Percentiles rank a stretch among this genome's conserved stretches.
phyloP scores from a whole-genome alignment of 2,797 vertebrate species.

The Cheirogaleus major region DNA sequence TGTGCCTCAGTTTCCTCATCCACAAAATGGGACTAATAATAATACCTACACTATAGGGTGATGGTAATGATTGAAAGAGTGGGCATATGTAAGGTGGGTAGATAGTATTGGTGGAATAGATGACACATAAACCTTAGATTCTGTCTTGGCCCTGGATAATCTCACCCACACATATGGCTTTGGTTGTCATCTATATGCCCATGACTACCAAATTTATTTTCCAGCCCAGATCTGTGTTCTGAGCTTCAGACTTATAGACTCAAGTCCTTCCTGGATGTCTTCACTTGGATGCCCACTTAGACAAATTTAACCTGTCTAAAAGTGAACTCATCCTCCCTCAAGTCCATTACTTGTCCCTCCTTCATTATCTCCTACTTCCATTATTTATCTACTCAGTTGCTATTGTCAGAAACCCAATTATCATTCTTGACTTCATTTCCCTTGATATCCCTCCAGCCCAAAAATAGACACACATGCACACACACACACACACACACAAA shows the following conservation, averaged over 20 bases:
- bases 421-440: neutral
- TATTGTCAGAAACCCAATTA: neutral
- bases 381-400: neutral
- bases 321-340: neutral
- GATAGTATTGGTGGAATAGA: neutral
- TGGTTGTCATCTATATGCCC: neutral
- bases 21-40: neutral
- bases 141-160: accelerated
- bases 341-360: neutral
- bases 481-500: neutral
- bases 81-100: accelerated
- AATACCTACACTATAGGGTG: no score
- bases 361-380: neutral
- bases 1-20: neutral
- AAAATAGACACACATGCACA: neutral
- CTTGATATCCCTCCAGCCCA: neutral
- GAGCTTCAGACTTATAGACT: neutral
- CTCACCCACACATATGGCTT: neutral
- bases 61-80: neutral
- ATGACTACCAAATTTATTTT: neutral
- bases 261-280: neutral
- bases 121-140: neutral
- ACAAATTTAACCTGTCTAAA: neutral
- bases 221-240: neutral
- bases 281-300: neutral